Percentiles rank a stretch among this genome's conserved stretches.
phyloP scores from a whole-genome alignment of 2,113 vertebrate species.

The Centropus bengalensis region DNA sequence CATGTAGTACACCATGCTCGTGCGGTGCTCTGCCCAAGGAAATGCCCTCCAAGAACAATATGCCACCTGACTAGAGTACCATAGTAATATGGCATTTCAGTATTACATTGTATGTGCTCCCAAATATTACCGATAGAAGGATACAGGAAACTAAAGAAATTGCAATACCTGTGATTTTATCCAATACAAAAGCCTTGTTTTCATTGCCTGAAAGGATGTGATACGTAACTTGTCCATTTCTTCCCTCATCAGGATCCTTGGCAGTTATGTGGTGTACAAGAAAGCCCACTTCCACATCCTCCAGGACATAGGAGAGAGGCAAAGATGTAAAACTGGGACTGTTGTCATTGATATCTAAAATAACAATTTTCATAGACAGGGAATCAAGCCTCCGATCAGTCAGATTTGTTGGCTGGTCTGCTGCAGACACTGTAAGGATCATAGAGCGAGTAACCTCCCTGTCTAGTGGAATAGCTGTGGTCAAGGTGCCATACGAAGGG shows the following conservation, averaged over 20 bases:
- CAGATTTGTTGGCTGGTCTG: constrained; percentile 78
- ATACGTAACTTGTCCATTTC: constrained; percentile 82
- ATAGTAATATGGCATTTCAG: not conserved
- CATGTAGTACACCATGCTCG: fast-evolving
- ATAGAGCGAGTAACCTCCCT: constrained; percentile 76
- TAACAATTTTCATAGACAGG: constrained; percentile 80
- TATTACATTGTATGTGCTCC: not conserved
- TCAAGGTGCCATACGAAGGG: constrained; percentile 81
- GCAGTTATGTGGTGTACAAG: constrained; percentile 82
- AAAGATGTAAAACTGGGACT: constrained; percentile 82
- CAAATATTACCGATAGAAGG: not conserved
- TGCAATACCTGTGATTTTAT: constrained; percentile 85
- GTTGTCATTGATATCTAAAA: constrained; percentile 92
- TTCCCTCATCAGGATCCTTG: constrained; percentile 85
- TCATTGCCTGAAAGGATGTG: constrained; percentile 84
- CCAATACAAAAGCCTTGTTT: constrained; percentile 78
- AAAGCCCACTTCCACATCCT: constrained; percentile 82
- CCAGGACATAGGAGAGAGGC: constrained; percentile 69
- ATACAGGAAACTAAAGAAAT: not conserved
- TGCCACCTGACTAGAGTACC: not conserved
- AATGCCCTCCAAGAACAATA: not conserved
- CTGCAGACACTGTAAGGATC: constrained; percentile 82
- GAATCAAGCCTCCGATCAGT: constrained; percentile 74
- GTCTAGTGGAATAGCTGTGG: constrained; percentile 80
- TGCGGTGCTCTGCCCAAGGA: not conserved